Evolutionary conservation across 2,113 vertebrate genomes (phyloP).

Genomic region (Miniopterus natalensis): DNA sequence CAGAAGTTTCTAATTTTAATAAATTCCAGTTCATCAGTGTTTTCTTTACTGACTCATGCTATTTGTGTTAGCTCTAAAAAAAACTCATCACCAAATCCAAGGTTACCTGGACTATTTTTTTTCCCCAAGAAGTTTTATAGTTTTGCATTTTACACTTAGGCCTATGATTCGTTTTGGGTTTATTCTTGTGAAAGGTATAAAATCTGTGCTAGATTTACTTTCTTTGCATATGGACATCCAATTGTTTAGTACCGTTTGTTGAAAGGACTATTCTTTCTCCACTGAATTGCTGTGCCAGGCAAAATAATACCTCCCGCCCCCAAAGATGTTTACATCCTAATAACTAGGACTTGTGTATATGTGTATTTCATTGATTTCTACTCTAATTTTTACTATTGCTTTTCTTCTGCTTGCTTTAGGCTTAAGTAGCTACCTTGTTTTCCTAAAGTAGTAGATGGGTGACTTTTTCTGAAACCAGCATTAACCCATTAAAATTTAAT

Average conservation of each 20-base stretch:
- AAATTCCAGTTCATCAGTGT: neutral
- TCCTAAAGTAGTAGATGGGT: neutral
- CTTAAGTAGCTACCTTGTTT: neutral
- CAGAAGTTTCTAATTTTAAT: neutral
- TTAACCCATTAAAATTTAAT: conserved; percentile 17
- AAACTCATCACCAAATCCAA: neutral
- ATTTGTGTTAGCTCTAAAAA: neutral
- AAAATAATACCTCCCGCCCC: neutral
- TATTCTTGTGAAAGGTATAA: neutral
- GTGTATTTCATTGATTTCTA: neutral
- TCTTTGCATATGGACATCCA: neutral
- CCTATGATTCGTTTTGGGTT: neutral
- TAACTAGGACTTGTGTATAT: neutral
- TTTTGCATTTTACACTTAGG: conserved; percentile 16
- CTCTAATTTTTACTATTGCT: conserved; percentile 20
- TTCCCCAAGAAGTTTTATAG: neutral
- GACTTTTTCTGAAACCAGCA: neutral
- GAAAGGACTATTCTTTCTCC: neutral
- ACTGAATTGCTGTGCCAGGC: neutral
- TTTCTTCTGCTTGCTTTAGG: neutral
- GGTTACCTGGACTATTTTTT: neutral
- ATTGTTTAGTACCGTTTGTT: neutral
- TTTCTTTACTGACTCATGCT: neutral
- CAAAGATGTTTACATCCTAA: neutral
- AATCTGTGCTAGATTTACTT: conserved; percentile 3